Evolutionary conservation across 1,140 invertebrate species (phyloP).

Genomic region (Goniozus legneri): DNA sequence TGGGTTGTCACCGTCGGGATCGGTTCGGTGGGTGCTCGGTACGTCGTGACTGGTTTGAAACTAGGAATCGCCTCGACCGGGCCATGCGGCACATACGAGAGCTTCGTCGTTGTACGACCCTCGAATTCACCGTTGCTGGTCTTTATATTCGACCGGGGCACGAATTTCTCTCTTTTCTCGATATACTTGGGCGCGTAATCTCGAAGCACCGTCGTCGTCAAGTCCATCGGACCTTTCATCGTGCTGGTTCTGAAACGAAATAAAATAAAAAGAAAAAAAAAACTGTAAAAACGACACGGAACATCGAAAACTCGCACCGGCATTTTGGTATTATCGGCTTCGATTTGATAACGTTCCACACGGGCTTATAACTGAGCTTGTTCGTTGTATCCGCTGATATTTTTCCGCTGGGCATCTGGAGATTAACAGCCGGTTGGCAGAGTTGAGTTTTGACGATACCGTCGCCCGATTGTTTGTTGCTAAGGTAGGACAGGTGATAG

Average conservation of each 20-base stretch:
- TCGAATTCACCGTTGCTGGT: constrained; percentile 43
- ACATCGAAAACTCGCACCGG: constrained; percentile 25
- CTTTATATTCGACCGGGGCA: constrained; percentile 48
- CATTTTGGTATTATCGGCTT: constrained; percentile 34
- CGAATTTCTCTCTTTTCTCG: constrained; percentile 40
- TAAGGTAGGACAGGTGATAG: constrained; percentile 58
- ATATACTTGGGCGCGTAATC: constrained; percentile 65
- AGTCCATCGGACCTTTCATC: constrained; percentile 57
- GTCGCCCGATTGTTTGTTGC: constrained; percentile 33
- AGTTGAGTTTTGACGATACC: constrained; percentile 31
- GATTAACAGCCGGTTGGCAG: constrained; percentile 37
- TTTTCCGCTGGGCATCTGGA: constrained; percentile 35
- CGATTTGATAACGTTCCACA: constrained; percentile 30
- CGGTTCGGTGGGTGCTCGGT: constrained; percentile 52
- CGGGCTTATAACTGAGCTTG: constrained; percentile 36
- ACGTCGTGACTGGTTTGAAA: constrained; percentile 56
- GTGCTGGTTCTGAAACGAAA: not conserved
- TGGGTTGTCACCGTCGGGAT: constrained; percentile 51
- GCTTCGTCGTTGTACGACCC: constrained; percentile 28
- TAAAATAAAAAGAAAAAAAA: not conserved
- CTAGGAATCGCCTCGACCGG: constrained; percentile 35
- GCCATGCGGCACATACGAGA: constrained; percentile 39
- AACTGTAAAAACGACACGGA: not conserved
- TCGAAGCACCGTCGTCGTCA: constrained; percentile 64
- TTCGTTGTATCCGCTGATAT: constrained; percentile 39